Base-by-base conservation (phyloP, 2,888 invertebrate genomes). In the Sphaerophoria rueppellii region DNA sequence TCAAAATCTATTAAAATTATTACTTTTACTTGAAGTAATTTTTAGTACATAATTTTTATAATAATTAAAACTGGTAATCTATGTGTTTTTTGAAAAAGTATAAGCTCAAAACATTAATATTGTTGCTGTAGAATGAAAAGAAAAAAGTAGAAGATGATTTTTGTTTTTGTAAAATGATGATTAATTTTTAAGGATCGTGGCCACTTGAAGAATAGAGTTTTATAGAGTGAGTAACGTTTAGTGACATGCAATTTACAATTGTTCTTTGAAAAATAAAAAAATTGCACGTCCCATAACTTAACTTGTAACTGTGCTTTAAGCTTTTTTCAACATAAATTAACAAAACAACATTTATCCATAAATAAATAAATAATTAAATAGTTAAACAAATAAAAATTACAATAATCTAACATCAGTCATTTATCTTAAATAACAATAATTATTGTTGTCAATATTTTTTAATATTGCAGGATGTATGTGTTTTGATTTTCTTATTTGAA, bases 401-500 rank as follows among this genome's bases (percentile, higher is more conserved):
- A 57, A 80, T 61, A 71, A 52, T 67, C 60, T 69, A 61, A 72
- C 67, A 76, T 85, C 85, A 85, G 85, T 85, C 85, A 77, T 81
- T 54, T 80, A 69, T 80, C 60, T 65, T 70, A 58, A 74, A 74
- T 37, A 60, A 71, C 40, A 57, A 70, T 57, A 50, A 73, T 50
- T 61, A 9, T 43, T 54, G n/a, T 52, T 32, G 24, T 24, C 24
- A 24, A 24, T 24, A 24, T 24, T 24, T 24, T 24, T 24, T 2
- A 24, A 67, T 54, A 54, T 54, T 52, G 24, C 24, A 54, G 37
- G 40, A 67, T 54, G 6, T n/a, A 58, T 40, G 12, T 72, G 43
- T 54, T 35, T 32, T 37, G 37, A 76, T 40, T 60, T 67, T 7
- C 4, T 11, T 32, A 52, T 70, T 76, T 14, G 32, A 46, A 54